Conservation (phyloP, 2,113 vertebrate species). For the Clinocottus analis region DNA sequence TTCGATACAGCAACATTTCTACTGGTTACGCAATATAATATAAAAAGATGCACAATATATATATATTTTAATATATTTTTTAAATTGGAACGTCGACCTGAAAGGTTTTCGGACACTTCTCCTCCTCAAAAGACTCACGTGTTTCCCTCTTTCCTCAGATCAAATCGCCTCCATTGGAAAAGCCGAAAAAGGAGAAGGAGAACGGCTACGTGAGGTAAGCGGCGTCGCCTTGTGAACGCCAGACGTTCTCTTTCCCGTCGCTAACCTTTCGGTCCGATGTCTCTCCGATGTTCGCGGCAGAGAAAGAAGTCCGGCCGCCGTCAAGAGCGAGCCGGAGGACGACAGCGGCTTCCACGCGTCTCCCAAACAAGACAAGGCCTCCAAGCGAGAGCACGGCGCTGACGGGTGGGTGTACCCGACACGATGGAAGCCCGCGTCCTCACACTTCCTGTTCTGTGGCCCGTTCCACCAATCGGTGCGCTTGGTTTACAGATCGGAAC, state of each 20-base stretch:
- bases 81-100: not conserved
- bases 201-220: slow-evolving; percentile 94
- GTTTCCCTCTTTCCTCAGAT: slow-evolving; percentile 79
- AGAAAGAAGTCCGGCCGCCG: slow-evolving; percentile 84
- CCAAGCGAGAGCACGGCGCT: slow-evolving; percentile 90
- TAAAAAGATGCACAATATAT: too few relatives aligned
- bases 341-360: slow-evolving; percentile 87
- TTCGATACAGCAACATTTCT: too few relatives aligned
- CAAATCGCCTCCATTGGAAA: slow-evolving; percentile 86
- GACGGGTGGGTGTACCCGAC: slow-evolving; percentile 88
- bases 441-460: not conserved
- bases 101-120: not conserved
- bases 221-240: not conserved
- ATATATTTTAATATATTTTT: too few relatives aligned
- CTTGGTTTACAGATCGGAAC: slow-evolving; percentile 85
- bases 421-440: too few relatives aligned
- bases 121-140: not conserved
- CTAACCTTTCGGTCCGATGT: slow-evolving; percentile 27
- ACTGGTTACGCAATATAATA: too few relatives aligned
- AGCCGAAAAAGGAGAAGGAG: slow-evolving; percentile 93
- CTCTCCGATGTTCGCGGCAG: slow-evolving; percentile 43
- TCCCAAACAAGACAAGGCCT: slow-evolving; percentile 87
- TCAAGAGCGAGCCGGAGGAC: slow-evolving; percentile 91
- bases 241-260: not conserved
- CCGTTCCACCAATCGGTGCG: not conserved